phyloP scores from a whole-genome alignment of 2,113 vertebrate genomes.

The Stictonetta naevosa region DNA sequence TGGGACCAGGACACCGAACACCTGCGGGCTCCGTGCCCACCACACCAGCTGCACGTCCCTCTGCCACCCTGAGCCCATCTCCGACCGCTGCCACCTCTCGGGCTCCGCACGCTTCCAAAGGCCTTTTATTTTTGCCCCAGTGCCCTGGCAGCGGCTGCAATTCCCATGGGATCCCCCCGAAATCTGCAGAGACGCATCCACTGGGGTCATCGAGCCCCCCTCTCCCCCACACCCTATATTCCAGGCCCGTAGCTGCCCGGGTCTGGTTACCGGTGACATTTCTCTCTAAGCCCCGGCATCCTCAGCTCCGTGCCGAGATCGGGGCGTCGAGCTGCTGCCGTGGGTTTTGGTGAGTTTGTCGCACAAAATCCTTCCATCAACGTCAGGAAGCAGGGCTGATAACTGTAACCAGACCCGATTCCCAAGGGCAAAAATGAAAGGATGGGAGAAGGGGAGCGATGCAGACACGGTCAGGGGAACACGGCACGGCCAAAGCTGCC shows the following conservation, averaged over 20 bases:
- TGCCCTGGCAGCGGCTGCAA: rapidly evolving
- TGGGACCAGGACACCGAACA: not conserved
- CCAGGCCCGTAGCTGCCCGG: not conserved
- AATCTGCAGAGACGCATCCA: rapidly evolving
- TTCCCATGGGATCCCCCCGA: slow-evolving; percentile 39
- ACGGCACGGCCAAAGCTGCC: rapidly evolving
- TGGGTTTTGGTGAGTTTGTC: not conserved
- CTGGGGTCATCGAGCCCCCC: not conserved
- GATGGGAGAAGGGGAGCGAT: not conserved
- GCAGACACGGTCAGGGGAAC: not conserved
- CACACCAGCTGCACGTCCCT: not conserved
- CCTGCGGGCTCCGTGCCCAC: not conserved
- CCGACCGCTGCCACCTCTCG: not conserved
- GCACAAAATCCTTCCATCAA: too few species aligned
- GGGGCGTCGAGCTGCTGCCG: rapidly evolving
- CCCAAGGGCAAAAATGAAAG: not conserved
- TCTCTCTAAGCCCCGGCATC: not conserved
- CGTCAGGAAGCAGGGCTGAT: too few species aligned
- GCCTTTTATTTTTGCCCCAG: not conserved
- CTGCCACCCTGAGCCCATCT: not conserved
- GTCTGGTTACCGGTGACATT: slow-evolving; percentile 60
- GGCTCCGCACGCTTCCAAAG: not conserved
- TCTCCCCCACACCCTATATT: not conserved
- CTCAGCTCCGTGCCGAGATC: rapidly evolving
- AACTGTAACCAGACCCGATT: too few species aligned